Evolutionary conservation across 2,113 vertebrate species (phyloP).

Genomic region (Lagenorhynchus albirostris): DNA sequence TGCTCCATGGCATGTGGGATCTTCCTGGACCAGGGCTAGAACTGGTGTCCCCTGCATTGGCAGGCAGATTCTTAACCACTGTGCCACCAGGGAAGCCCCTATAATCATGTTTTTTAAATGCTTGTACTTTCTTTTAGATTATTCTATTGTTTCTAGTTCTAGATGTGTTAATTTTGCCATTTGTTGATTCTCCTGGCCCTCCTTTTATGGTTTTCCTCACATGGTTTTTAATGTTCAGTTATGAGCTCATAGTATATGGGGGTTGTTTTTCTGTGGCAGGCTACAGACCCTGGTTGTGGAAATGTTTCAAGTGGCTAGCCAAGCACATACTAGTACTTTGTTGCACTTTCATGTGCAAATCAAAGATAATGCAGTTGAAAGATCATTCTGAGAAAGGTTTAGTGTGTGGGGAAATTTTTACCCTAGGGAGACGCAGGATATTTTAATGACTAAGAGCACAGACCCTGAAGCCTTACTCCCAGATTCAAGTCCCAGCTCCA

Average conservation of each 20-base stretch:
- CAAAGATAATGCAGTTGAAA: neutral
- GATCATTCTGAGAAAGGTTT: neutral
- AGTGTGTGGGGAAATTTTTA: neutral
- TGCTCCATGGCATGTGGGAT: too few relatives aligned
- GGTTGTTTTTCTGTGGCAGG: neutral
- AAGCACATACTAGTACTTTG: neutral
- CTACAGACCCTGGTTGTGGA: neutral
- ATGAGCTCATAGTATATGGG: neutral
- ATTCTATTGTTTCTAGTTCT: neutral
- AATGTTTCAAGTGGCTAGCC: neutral
- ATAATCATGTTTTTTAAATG: neutral
- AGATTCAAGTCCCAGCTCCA: neutral
- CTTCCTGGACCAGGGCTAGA: too few relatives aligned
- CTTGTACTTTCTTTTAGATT: conserved; percentile 3
- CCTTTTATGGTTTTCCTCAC: neutral
- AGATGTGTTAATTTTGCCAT: neutral
- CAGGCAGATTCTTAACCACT: too few relatives aligned
- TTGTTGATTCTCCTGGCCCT: neutral
- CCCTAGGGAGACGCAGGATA: neutral
- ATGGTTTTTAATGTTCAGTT: neutral
- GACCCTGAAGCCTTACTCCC: neutral
- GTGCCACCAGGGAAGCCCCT: too few relatives aligned
- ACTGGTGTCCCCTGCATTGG: too few relatives aligned
- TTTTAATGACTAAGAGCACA: neutral
- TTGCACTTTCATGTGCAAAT: neutral